Base-by-base conservation (phyloP, 2,888 invertebrate genomes). In the Mesorhabditis sp. region DNA sequence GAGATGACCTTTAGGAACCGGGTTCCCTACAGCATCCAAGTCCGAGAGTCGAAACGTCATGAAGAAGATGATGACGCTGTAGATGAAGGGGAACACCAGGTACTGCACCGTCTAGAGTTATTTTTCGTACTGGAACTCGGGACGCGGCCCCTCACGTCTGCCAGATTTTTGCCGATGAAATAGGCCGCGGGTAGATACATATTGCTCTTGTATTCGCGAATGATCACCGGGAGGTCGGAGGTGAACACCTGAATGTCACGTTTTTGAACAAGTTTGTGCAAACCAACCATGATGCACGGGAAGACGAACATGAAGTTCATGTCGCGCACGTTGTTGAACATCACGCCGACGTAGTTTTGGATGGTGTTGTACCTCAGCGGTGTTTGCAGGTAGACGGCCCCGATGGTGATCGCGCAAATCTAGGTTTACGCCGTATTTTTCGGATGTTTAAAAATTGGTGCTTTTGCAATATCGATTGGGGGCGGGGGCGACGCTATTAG, bases 241-340 rank as follows among this genome's bases (percentile, higher is more conserved):
- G 92, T 92, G 86, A 95, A 94, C 44, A 93, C 92, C 93, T 93
- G 65, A 64, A 64, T 64, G 64, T 43, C 64, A 5, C 7, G 15
- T 13, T n/a, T 64, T 64, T n/a, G 64, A 64, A 5, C 7, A 64
- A 64, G 10, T 41, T 15, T 4, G 7, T 28, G 41, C 42, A 42
- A 7, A 89, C 92, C 90, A 87, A 95, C 95, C 86, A 92, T 92
- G 73, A 94, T 91, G 45, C 95, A 94, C 70, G 93, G 92, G 85
- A 94, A 94, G 15, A 93, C 91, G 87, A 94, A 94, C 84, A 93
- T 92, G 87, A 95, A 94, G 5, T 94, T 94, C 92, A 93, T 92
- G 85, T 93, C 93, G n/a, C 93, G 93, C 64, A 94, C 89, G 86
- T 93, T 92, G 83, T 93, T 90, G 86, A 94, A 94, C 69, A 94